Base-by-base conservation (phyloP, 2,113 vertebrate species). In the Tiliqua scincoides region DNA sequence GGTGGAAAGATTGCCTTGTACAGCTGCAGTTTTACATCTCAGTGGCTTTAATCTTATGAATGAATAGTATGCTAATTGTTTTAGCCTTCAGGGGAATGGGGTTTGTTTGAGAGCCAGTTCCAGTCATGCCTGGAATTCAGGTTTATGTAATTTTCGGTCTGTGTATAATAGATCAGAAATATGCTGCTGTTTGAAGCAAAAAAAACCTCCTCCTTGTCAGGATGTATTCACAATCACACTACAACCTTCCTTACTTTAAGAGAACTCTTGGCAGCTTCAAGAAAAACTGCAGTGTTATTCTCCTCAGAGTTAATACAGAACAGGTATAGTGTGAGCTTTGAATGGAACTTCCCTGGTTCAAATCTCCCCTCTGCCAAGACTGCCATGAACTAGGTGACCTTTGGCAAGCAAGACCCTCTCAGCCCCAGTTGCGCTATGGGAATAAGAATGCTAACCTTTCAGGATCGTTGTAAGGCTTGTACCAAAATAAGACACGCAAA, bases 41-140 rank as follows among this genome's bases (percentile, higher is more conserved):
- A 48, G 72, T n/a, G 57, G 63, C 54, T 90, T 93, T 91, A 89
- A 89, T 91, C 83, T 93, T 74, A 82, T 79, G 88, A 93, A 90
- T 93, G 92, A 93, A 92, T 91, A 93, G 80, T 89, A 61, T 84
- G 35, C 77, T 93, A 90, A 93, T 95, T 95, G 90, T 93, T 92
- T 92, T 80, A 78, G 92, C 52, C 93, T 82, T 68, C 72, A 74
- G 88, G 72, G 80, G 93, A 91, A 82, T 7, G 9, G 25, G 82
- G 70, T 84, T 94, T 83, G 89, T 82, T 21, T 90, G 83, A 89
- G 83, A 75, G 86, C 83, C n/a, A n/a, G n/a, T n/a, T n/a, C 76
- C 52, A 82, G 88, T 87, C 93, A 95, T 76, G 90, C 90, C 87
- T 91, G 88, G 92, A 92, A 95, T 94, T 93, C 52, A 85, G 86